Conservation (phyloP, 2,797 vertebrate genomes). For the Orestias chungarensis region DNA sequence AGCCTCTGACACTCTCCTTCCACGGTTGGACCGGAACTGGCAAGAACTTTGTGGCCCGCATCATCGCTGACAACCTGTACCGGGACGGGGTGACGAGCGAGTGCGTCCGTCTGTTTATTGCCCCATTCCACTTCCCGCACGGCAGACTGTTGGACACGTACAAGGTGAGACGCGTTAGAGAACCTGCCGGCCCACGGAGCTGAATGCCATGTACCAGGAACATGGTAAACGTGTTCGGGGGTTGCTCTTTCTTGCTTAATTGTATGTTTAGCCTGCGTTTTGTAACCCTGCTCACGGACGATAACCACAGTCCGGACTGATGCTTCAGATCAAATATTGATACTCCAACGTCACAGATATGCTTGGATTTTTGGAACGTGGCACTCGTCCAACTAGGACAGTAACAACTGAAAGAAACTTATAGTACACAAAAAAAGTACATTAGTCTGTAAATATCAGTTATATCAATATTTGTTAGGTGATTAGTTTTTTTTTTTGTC, state of each 20-base stretch:
- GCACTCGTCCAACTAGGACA: conserved; percentile 17
- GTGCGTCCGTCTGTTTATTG: conserved; percentile 90
- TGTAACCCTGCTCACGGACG: conserved; percentile 18
- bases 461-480: no score
- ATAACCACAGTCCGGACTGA: not conserved
- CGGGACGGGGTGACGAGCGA: conserved; percentile 88
- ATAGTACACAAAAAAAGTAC: conserved; percentile 7
- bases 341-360: not conserved
- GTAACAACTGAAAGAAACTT: not conserved
- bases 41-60: conserved; percentile 92
- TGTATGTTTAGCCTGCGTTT: conserved; percentile 42
- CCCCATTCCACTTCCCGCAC: conserved; percentile 93
- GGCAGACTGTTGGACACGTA: conserved; percentile 85
- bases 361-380: conserved; percentile 39
- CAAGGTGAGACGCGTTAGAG: conserved; percentile 81
- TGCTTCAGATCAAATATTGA: conserved; percentile 36
- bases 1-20: conserved; percentile 91
- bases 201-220: conserved; percentile 1
- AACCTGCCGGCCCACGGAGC: conserved; percentile 13
- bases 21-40: conserved; percentile 97
- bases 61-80: conserved; percentile 90
- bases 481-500: no score
- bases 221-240: not conserved
- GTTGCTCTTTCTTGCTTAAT: not conserved
- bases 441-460: conserved; percentile 6